Conservation (phyloP, 1,140 invertebrate genomes). For the Dendroctonus ponderosae region DNA sequence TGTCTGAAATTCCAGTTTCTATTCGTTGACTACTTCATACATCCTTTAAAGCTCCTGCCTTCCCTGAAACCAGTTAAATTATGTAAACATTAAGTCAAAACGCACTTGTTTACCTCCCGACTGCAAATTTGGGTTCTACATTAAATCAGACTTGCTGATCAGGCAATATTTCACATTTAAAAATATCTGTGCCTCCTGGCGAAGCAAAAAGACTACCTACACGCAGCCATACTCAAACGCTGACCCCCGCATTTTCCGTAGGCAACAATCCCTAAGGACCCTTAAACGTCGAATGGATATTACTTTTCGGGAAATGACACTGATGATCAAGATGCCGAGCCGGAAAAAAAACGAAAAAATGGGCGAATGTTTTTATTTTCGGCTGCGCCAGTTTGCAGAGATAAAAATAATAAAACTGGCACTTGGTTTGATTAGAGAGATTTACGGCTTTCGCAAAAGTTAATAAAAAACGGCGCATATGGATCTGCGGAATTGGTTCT, state of each 20-base stretch:
- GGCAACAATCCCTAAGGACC: constrained; percentile 12
- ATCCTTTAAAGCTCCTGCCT: no score
- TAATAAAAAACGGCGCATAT: background rate
- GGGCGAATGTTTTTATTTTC: constrained; percentile 11
- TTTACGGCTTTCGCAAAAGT: constrained; percentile 7
- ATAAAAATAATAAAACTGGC: constrained; percentile 5
- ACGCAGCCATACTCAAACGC: background rate
- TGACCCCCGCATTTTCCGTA: constrained; percentile 9
- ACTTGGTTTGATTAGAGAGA: constrained; percentile 10
- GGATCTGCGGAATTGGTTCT: background rate
- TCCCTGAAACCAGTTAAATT: no score
- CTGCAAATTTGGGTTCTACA: no score
- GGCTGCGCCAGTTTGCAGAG: background rate
- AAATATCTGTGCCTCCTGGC: no score
- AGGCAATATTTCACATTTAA: no score
- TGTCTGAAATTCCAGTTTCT: no score
- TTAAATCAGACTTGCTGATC: no score
- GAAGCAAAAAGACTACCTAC: no score
- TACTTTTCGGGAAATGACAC: constrained; percentile 16
- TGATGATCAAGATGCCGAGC: constrained; percentile 15
- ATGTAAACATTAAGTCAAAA: no score
- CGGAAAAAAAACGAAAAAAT: constrained; percentile 10
- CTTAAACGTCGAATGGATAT: constrained; percentile 17
- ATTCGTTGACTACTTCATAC: no score
- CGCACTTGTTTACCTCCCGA: no score